Evolutionary conservation across 2,113 vertebrate genomes (phyloP).

Genomic region (Pelecanoides urinatrix): DNA sequence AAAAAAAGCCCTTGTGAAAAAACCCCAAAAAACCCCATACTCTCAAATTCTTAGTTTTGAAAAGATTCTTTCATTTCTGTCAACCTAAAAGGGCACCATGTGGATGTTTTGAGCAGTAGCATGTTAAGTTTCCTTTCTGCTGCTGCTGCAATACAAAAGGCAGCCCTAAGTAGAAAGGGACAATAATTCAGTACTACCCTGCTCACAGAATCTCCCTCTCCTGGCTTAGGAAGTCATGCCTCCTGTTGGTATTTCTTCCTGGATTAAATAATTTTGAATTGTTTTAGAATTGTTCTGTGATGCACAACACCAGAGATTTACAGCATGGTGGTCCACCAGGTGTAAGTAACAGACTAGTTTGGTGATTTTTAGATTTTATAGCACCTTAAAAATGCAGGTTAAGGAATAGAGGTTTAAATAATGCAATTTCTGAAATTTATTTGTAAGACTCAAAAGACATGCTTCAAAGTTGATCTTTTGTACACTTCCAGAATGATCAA

Average conservation of each 20-base stretch:
- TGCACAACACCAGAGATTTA: not conserved
- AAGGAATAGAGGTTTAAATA: not conserved
- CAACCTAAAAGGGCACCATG: not conserved
- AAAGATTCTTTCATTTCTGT: not conserved
- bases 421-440: not conserved
- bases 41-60: not conserved
- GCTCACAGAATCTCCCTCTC: not conserved
- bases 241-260: not conserved
- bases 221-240: not conserved
- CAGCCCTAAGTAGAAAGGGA: not conserved
- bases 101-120: not conserved
- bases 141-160: not conserved
- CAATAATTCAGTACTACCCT: not conserved
- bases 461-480: not conserved
- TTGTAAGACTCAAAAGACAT: not conserved
- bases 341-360: not conserved
- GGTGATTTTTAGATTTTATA: not conserved
- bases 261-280: not conserved
- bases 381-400: not conserved
- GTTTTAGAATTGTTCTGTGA: not conserved
- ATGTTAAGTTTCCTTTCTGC: not conserved
- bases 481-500: not conserved
- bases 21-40: accelerated
- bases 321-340: not conserved
- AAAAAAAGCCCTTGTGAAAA: too few species aligned